Base-by-base conservation (phyloP, 2,797 vertebrate genomes). In the Manis javanica region DNA sequence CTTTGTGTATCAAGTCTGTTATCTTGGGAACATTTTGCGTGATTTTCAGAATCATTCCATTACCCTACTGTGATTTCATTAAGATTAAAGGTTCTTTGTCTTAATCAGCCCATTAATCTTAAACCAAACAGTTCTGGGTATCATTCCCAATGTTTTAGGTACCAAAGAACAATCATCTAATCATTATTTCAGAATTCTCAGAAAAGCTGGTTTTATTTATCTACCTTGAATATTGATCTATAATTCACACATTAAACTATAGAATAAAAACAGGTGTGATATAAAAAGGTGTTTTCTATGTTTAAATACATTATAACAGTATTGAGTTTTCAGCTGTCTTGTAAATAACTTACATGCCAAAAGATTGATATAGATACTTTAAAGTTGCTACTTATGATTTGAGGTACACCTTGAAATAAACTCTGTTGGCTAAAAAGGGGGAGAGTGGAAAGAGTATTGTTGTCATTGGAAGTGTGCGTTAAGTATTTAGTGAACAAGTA, bases 1-100 rank as follows among this genome's bases (percentile, higher is more conserved):
- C 37, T 71, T 49, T 74, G 29, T n/a, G 9, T 69, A 55, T 74
- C 19, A 87, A 55, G n/a, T 2, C 26, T 34, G 92, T 5, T 75
- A 77, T 85, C 55, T 94, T 77, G n/a, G 78, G 26, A 84, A 87
- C 34, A 83, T 94, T 96, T 85, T 91, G 18, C 53, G n/a, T 87
- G 14, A 77, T 79, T 97, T 94, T 97, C 66, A 96, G n/a, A 91
- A 42, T 71, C 37, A 87, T 94, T 94, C 14, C 61, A 61, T 94
- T 93, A 90, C 42, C 63, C n/a, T 69, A 26, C 26, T 87, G 0
- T 95, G 86, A 90, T 91, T 79, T 95, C 26, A 84, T 88, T 93
- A 95, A 93, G 24, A 78, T 78, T 88, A 90, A 96, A 78, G 14
- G 1, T 82, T 95, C 69, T 88, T 82, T 69, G 34, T 90, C 16